Evolutionary conservation across 2,797 vertebrate species (phyloP).

Genomic region (Pangasius krempfi): DNA sequence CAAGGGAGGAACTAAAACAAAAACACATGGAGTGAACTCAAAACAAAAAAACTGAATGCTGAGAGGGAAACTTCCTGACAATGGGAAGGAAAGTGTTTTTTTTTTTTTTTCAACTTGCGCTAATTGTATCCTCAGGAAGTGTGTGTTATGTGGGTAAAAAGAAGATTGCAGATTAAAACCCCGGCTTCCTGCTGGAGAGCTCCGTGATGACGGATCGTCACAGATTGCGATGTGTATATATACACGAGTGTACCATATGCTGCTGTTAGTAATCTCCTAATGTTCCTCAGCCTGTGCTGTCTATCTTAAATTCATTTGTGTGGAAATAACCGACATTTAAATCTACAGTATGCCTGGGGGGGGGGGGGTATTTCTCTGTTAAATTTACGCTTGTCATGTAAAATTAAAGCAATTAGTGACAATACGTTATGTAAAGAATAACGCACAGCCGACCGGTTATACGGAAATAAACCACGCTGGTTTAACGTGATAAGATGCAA

Average conservation of each 20-base stretch:
- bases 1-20: background rate
- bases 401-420: background rate
- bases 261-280: slow-evolving; percentile 27
- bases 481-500: background rate
- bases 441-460: background rate
- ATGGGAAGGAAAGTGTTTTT: background rate
- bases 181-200: background rate
- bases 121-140: background rate
- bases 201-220: background rate
- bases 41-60: background rate
- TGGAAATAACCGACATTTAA: slow-evolving; percentile 9
- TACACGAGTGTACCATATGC: slow-evolving; percentile 25
- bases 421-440: background rate
- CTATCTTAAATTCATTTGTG: slow-evolving; percentile 17
- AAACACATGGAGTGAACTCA: background rate
- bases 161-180: background rate
- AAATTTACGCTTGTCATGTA: background rate
- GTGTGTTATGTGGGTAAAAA: background rate
- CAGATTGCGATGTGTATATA: slow-evolving; percentile 23
- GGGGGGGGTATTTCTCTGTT: background rate
- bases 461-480: background rate
- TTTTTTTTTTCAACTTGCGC: background rate
- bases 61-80: background rate
- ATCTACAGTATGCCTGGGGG: background rate
- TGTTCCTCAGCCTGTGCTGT: slow-evolving; percentile 24